A percentile compares a stretch with the other conserved stretches of the same genome.
Evolutionary conservation across 2,888 invertebrate species (phyloP).

Genomic region (Tenthredo amoena): DNA sequence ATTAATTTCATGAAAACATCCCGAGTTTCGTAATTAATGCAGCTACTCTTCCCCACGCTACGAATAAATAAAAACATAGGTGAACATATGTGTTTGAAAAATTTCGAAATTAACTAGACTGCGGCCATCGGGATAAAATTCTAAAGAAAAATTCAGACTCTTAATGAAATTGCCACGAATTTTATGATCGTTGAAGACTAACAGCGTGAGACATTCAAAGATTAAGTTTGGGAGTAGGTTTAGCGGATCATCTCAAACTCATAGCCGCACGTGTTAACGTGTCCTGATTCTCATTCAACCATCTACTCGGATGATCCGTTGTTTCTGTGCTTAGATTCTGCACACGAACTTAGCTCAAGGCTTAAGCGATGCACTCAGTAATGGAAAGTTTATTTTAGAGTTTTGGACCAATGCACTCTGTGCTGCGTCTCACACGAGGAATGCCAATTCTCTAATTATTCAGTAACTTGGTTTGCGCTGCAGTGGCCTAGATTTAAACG

Average conservation of each 20-base stretch:
- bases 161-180: neutral
- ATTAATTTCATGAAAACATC: neutral
- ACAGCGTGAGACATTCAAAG: neutral
- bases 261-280: neutral
- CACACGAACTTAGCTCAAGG: neutral
- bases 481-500: neutral
- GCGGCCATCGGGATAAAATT: too few relatives aligned
- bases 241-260: conserved; percentile 20
- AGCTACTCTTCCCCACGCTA: neutral
- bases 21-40: neutral
- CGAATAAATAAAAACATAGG: neutral
- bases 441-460: conserved; percentile 14
- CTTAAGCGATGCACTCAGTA: conserved; percentile 30
- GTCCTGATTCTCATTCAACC: conserved; percentile 19
- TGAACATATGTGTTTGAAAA: neutral
- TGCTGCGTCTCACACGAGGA: neutral
- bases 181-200: neutral
- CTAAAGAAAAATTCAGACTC: neutral
- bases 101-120: too few relatives aligned
- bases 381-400: conserved; percentile 24
- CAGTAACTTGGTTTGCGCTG: neutral
- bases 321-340: neutral
- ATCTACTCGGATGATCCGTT: neutral
- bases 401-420: conserved; percentile 22
- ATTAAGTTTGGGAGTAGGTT: neutral